Evolutionary conservation across 2,113 vertebrate genomes (phyloP).

Genomic region (Pseudonaja textilis): DNA sequence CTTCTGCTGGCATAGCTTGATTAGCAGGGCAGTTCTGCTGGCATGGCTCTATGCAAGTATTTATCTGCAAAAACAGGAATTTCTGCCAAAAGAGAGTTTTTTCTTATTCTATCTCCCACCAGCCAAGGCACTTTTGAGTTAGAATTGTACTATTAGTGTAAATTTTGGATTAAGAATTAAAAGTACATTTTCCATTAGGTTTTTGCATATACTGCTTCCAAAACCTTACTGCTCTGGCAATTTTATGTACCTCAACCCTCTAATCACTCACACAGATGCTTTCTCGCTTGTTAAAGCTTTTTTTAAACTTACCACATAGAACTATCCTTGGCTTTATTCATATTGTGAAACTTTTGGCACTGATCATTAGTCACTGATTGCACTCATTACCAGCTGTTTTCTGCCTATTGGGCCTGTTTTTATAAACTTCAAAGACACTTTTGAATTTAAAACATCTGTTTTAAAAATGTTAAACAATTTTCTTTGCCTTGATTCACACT

Average conservation of each 20-base stretch:
- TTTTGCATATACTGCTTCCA: conserved; percentile 43
- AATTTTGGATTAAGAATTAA: conserved; percentile 50
- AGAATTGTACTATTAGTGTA: conserved; percentile 9
- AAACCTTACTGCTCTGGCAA: conserved; percentile 61
- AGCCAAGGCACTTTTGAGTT: neutral
- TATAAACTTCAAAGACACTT: conserved; percentile 45
- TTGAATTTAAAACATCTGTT: conserved; percentile 43
- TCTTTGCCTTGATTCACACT: conserved; percentile 32
- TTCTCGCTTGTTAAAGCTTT: neutral
- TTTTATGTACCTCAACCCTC: conserved; percentile 53
- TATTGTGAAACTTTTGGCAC: conserved; percentile 51
- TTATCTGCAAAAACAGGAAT: neutral
- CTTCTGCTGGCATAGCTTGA: neutral
- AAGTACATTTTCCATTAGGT: conserved; percentile 55
- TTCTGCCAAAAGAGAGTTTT: neutral
- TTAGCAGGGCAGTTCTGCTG: neutral
- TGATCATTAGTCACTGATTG: conserved; percentile 66
- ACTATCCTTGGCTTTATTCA: conserved; percentile 19
- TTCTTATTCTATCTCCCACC: neutral
- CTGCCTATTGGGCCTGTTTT: conserved; percentile 59
- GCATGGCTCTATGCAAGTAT: neutral
- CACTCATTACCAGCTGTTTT: conserved; percentile 61
- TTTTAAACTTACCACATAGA: conserved; percentile 61
- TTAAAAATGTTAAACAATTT: conserved; percentile 29
- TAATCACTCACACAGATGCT: conserved; percentile 44